Conservation (phyloP, 2,113 vertebrate species). For the Mormoops blainvillei region DNA sequence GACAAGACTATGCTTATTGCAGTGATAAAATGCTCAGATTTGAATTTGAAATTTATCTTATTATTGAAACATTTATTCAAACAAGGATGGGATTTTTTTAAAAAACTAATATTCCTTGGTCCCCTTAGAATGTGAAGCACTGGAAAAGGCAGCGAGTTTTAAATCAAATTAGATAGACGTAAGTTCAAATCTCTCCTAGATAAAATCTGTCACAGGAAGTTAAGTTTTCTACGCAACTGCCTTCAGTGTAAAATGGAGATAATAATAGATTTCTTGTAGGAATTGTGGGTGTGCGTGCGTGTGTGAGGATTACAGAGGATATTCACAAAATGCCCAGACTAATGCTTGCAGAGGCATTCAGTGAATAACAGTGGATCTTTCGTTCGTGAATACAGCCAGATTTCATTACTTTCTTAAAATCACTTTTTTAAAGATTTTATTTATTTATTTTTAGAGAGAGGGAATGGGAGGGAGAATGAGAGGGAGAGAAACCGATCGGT, state of each 20-base stretch:
- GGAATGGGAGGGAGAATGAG: too few species aligned
- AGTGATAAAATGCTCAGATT: not conserved
- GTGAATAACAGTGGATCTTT: not conserved
- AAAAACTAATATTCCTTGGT: not conserved
- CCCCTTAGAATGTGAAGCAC: not conserved
- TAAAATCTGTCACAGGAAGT: not conserved
- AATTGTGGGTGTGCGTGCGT: not conserved
- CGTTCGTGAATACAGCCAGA: not conserved
- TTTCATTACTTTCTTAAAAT: not conserved
- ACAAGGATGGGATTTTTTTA: not conserved
- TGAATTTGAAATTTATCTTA: conserved; percentile 34
- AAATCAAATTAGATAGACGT: not conserved
- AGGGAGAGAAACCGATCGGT: too few species aligned
- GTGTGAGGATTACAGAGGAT: not conserved
- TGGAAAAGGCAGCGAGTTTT: not conserved
- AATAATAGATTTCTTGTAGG: not conserved
- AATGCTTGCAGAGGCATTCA: not conserved
- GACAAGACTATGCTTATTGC: not conserved
- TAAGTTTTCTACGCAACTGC: not conserved
- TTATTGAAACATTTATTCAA: not conserved
- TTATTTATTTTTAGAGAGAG: not conserved
- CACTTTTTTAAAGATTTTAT: not conserved
- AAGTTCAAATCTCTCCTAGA: not conserved
- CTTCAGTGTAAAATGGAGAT: not conserved
- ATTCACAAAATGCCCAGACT: not conserved